phyloP scores from a whole-genome alignment of 1,140 invertebrate genomes.

The Cydia strobilella region DNA sequence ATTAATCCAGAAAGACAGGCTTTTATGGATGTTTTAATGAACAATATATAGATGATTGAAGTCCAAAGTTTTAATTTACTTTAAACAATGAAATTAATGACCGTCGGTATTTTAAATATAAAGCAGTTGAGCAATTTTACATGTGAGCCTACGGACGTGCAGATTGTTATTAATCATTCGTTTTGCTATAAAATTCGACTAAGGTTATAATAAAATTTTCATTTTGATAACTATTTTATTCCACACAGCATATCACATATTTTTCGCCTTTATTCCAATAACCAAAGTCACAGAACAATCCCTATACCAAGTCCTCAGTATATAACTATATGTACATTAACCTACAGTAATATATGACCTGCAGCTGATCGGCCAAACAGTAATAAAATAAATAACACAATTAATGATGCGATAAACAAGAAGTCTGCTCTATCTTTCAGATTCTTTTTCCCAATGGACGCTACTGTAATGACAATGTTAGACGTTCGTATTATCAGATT shows the following conservation, averaged over 20 bases:
- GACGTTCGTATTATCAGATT: neutral
- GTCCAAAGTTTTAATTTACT: conserved; percentile 27
- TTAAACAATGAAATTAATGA: conserved; percentile 22
- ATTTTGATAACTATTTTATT: neutral
- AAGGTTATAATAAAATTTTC: neutral
- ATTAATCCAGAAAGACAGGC: neutral
- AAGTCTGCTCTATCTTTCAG: neutral
- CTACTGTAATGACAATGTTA: neutral
- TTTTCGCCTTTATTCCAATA: too few species aligned
- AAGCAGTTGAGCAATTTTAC: conserved; percentile 1
- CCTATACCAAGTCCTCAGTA: too few species aligned
- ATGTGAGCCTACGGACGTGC: neutral
- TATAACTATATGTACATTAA: too few species aligned
- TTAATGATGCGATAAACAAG: neutral
- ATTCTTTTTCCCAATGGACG: neutral
- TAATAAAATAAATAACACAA: neutral
- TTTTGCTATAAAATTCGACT: neutral
- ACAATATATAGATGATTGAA: conserved; percentile 10
- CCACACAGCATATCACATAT: too few species aligned
- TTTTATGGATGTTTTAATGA: neutral
- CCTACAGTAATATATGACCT: too few species aligned
- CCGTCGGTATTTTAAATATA: neutral
- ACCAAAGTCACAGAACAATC: too few species aligned
- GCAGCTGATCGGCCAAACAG: too few species aligned
- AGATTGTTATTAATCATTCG: neutral